phyloP scores from a whole-genome alignment of 2,113 vertebrate genomes.

The Bubo bubo region DNA sequence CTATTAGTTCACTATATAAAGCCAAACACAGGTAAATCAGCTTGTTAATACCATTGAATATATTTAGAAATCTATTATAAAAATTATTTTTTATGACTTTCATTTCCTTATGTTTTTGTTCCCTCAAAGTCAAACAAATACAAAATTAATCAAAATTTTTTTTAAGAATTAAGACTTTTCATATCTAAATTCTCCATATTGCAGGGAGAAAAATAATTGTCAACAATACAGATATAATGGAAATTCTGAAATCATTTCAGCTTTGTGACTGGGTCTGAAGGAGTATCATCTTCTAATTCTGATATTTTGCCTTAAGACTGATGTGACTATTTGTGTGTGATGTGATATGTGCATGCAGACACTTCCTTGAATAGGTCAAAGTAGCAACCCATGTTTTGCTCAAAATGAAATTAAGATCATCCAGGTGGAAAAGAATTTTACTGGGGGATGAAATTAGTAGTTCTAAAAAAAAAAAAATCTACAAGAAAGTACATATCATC shows the following conservation, averaged over 20 bases:
- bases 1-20: not conserved
- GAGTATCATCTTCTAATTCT: not conserved
- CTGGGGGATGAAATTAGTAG: not conserved
- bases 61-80: not conserved
- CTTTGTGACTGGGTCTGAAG: not conserved
- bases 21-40: not conserved
- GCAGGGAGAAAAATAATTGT: not conserved
- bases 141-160: not conserved
- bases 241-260: not conserved
- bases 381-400: not conserved
- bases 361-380: not conserved
- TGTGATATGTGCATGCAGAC: not conserved
- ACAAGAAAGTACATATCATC: not conserved
- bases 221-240: not conserved
- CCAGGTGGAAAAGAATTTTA: not conserved
- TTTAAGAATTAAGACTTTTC: not conserved
- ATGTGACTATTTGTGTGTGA: not conserved
- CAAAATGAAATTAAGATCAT: not conserved
- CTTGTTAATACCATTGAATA: not conserved
- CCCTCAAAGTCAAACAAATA: not conserved
- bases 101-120: not conserved
- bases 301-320: not conserved
- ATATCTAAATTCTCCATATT: not conserved
- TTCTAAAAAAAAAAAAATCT: not conserved
- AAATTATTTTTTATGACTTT: not conserved